Percentiles rank a stretch among this genome's conserved stretches.
Evolutionary conservation across 2,888 invertebrate species (phyloP).

Genomic region (Drosophila bunnanda): DNA sequence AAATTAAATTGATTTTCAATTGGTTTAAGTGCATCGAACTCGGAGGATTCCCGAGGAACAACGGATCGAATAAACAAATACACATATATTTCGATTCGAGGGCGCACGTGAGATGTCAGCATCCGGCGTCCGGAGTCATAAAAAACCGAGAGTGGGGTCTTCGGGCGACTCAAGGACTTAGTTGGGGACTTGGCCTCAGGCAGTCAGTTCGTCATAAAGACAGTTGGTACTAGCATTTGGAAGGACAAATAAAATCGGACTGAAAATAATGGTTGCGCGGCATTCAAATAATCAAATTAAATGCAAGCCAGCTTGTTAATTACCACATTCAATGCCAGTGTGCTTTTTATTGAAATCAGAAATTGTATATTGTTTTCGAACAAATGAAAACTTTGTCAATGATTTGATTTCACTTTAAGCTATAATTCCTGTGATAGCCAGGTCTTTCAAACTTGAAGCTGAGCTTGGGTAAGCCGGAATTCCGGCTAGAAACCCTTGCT

Average conservation of each 20-base stretch:
- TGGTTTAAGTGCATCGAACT: constrained; percentile 65
- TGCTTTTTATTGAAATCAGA: background rate
- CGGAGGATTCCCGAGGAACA: background rate
- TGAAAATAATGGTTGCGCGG: background rate
- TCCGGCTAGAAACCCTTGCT: background rate
- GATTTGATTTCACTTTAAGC: too few species aligned
- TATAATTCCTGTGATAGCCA: background rate
- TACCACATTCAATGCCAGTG: background rate
- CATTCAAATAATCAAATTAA: background rate
- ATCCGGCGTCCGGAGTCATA: constrained; percentile 26
- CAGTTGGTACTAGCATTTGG: background rate
- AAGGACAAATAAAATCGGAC: too few species aligned
- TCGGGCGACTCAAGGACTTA: background rate
- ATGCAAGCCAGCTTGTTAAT: background rate
- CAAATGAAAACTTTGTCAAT: too few species aligned
- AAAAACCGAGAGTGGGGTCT: constrained; percentile 5
- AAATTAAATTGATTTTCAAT: constrained; percentile 76
- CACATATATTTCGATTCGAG: constrained; percentile 4
- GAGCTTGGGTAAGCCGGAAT: background rate
- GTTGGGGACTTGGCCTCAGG: background rate
- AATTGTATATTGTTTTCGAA: background rate
- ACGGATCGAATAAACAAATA: background rate
- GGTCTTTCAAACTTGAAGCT: background rate
- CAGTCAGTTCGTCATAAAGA: constrained; percentile 19
- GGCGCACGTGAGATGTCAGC: constrained; percentile 41